These are phyloP conservation scores for Drosophila histrio DNA, from an alignment of 2,888 invertebrate genomes.

Conservation along the genomic window DNA sequence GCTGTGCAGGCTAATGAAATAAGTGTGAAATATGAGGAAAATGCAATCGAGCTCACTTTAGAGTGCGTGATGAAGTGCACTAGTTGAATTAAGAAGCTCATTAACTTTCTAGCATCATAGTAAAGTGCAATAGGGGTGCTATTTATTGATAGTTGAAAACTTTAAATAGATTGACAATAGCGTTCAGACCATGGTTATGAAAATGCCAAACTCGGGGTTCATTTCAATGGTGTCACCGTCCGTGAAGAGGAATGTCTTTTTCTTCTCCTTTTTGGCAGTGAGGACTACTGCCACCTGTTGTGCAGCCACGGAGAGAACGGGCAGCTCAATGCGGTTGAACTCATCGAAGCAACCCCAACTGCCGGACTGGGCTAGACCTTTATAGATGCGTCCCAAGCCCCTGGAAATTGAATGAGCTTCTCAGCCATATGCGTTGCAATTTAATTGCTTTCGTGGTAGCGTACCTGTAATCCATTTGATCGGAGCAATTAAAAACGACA, in stretches of 20 bases:
- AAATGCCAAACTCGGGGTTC: slow-evolving; percentile 98
- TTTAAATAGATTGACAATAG: background rate
- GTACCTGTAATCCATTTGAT: slow-evolving; percentile 97
- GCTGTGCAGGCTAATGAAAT: slow-evolving; percentile 22
- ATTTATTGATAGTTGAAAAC: background rate
- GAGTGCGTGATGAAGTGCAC: slow-evolving; percentile 28
- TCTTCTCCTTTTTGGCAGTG: slow-evolving; percentile 96
- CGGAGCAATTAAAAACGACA: slow-evolving; percentile 98
- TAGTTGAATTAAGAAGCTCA: slow-evolving; percentile 45
- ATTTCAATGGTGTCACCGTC: slow-evolving; percentile 96
- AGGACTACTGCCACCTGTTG: slow-evolving; percentile 98
- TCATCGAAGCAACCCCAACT: slow-evolving; percentile 99
- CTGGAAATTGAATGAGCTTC: slow-evolving; percentile 83
- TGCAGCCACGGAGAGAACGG: slow-evolving; percentile 97
- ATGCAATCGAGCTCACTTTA: slow-evolving; percentile 14
- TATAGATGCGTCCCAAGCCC: slow-evolving; percentile 97
- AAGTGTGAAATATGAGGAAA: slow-evolving; percentile 8
- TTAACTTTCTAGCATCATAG: slow-evolving; percentile 27
- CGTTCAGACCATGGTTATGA: slow-evolving; percentile 94
- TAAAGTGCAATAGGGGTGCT: background rate
- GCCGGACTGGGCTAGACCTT: slow-evolving; percentile 97
- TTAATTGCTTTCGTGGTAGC: slow-evolving; percentile 27
- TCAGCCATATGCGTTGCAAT: slow-evolving; percentile 38
- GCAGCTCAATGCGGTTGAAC: slow-evolving; percentile 97
- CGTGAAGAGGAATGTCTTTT: slow-evolving; percentile 95